A percentile compares a stretch with the other conserved stretches of the same genome.
phyloP scores from a whole-genome alignment of 2,888 invertebrate genomes.

The Pharmacophagus antenor region DNA sequence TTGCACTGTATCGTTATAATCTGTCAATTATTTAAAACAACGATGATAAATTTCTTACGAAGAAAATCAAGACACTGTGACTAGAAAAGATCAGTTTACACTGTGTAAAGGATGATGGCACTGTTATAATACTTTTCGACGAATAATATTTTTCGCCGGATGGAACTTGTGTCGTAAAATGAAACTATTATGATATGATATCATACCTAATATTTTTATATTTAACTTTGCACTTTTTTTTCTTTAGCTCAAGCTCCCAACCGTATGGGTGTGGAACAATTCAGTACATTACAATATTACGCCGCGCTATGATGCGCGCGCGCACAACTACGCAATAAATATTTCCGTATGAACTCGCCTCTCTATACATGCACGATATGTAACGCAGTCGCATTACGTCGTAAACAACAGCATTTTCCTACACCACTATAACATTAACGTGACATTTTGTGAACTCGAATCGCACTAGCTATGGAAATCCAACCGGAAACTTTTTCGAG shows the following conservation, averaged over 20 bases:
- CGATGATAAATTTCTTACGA: too few species aligned
- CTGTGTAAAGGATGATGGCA: too few species aligned
- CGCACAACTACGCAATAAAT: slow-evolving; percentile 11
- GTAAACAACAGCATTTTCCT: slow-evolving; percentile 17
- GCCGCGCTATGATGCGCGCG: background rate
- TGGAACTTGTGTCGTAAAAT: too few species aligned
- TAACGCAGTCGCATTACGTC: slow-evolving; percentile 10
- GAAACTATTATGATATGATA: too few species aligned
- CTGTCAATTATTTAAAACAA: too few species aligned
- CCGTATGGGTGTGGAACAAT: background rate
- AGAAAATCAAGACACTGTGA: too few species aligned
- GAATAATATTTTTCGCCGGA: too few species aligned
- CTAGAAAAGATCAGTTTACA: too few species aligned
- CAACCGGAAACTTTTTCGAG: background rate
- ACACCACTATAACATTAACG: slow-evolving; percentile 18
- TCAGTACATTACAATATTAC: background rate
- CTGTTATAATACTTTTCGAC: too few species aligned
- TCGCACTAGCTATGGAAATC: background rate
- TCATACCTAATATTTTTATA: too few species aligned
- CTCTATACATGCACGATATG: slow-evolving; percentile 1
- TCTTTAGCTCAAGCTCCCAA: too few species aligned
- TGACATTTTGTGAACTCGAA: slow-evolving; percentile 23
- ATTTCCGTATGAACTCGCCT: slow-evolving; percentile 15
- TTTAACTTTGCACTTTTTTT: too few species aligned
- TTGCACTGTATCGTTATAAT: background rate